Percentiles rank a stretch among this genome's conserved stretches.
phyloP scores from a whole-genome alignment of 2,113 vertebrate species.

The Hippocampus guttulatus region DNA sequence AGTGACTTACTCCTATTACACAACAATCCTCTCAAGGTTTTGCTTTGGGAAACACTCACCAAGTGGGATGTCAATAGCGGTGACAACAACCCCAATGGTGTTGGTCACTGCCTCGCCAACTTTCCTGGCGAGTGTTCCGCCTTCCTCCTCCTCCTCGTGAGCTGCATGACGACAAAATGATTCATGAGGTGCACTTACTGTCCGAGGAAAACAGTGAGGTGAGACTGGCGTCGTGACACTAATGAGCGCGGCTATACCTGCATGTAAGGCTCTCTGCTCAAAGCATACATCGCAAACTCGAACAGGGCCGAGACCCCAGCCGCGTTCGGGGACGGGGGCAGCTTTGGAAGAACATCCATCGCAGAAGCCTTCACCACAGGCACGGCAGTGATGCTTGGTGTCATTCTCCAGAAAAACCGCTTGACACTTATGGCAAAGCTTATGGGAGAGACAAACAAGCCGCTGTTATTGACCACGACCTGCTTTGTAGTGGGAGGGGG shows the following conservation, averaged over 20 bases:
- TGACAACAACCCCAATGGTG: conserved; percentile 92
- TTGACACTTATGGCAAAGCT: conserved; percentile 92
- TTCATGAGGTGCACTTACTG: background rate
- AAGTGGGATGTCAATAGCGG: conserved; percentile 96
- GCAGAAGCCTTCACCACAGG: conserved; percentile 97
- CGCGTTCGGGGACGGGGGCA: conserved; percentile 89
- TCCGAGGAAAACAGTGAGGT: background rate
- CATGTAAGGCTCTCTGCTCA: conserved; percentile 67
- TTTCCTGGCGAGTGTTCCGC: conserved; percentile 91
- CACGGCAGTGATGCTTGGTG: conserved; percentile 97
- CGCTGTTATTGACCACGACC: conserved; percentile 39
- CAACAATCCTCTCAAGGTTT: conserved; percentile 23
- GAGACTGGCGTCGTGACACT: background rate
- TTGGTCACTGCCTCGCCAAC: conserved; percentile 97
- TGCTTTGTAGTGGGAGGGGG: background rate
- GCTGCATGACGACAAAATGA: conserved; percentile 53
- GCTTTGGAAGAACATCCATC: conserved; percentile 91
- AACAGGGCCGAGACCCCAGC: conserved; percentile 92
- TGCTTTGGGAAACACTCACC: conserved; percentile 71
- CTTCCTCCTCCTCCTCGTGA: conserved; percentile 84
- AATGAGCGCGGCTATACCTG: conserved; percentile 40
- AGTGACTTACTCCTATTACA: conserved; percentile 25
- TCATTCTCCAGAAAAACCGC: conserved; percentile 89
- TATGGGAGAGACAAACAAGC: conserved; percentile 22
- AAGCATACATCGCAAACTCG: conserved; percentile 93